Percentiles rank a stretch among this genome's conserved stretches.
Evolutionary conservation across 2,888 invertebrate genomes (phyloP).

Genomic region (Ptychoptera albimana): DNA sequence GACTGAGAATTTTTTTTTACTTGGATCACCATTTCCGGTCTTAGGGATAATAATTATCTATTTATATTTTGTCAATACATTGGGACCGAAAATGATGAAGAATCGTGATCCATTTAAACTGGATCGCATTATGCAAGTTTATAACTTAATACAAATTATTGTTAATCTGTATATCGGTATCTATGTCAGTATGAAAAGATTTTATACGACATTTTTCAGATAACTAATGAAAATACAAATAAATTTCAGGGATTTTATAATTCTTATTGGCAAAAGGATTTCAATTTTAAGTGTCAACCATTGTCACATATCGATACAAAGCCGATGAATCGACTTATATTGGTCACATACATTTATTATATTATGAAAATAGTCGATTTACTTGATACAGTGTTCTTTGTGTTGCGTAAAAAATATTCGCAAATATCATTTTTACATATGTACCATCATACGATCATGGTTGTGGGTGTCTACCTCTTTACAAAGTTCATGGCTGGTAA

Average conservation of each 20-base stretch:
- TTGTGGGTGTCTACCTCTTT: slow-evolving; percentile 40
- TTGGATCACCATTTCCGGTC: slow-evolving; percentile 39
- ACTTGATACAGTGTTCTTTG: slow-evolving; percentile 50
- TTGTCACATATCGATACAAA: background rate
- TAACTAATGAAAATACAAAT: background rate
- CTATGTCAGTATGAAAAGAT: slow-evolving; percentile 27
- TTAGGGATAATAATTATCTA: slow-evolving; percentile 39
- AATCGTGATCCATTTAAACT: slow-evolving; percentile 44
- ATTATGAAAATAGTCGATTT: slow-evolving; percentile 46
- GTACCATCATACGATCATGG: slow-evolving; percentile 59
- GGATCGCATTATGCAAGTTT: slow-evolving; percentile 42
- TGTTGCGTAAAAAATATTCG: slow-evolving; percentile 48
- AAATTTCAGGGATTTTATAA: background rate
- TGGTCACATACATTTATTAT: slow-evolving; percentile 36
- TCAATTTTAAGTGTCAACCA: background rate
- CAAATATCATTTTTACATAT: slow-evolving; percentile 53
- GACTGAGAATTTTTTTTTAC: too few species aligned
- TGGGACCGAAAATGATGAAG: slow-evolving; percentile 56
- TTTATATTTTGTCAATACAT: slow-evolving; percentile 45
- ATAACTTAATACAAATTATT: slow-evolving; percentile 50
- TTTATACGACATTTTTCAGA: background rate
- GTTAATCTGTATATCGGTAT: slow-evolving; percentile 37
- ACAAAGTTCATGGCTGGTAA: slow-evolving; percentile 40
- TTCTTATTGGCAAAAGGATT: background rate
- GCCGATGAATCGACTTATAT: background rate